Conservation (phyloP, 2,113 vertebrate genomes). For the Anser cygnoides region DNA sequence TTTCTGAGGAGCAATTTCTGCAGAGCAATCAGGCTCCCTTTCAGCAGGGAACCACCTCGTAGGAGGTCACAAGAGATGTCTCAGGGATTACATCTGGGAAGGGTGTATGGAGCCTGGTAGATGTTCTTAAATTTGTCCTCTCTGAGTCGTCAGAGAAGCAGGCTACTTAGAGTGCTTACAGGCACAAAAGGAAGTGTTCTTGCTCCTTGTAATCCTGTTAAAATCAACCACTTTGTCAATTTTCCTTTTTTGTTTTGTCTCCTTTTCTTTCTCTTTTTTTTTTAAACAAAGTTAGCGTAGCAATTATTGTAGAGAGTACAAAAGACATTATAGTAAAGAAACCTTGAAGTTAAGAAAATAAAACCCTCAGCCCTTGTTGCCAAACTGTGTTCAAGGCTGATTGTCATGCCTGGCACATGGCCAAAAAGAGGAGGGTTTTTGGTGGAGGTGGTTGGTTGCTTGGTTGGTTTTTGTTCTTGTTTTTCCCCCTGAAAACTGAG, state of each 20-base stretch:
- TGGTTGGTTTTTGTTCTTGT: background rate
- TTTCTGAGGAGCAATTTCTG: background rate
- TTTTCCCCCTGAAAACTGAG: background rate
- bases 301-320: conserved; percentile 50
- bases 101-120: background rate
- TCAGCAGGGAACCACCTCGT: background rate
- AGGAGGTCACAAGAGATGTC: background rate
- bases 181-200: background rate
- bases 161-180: background rate
- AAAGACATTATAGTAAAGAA: conserved; percentile 9
- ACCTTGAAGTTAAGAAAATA: background rate
- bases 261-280: background rate
- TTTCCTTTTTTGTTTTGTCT: conserved; percentile 8
- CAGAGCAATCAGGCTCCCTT: background rate
- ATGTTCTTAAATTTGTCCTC: background rate
- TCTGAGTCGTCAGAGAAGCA: background rate
- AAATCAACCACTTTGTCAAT: background rate
- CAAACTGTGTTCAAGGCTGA: conserved; percentile 38
- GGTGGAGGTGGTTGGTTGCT: no score
- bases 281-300: background rate
- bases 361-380: background rate
- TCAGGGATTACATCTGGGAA: background rate
- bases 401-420: background rate
- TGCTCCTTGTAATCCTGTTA: background rate
- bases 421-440: background rate